These are phyloP conservation scores for Actias luna DNA, from an alignment of 2,888 invertebrate species.

Conservation along the genomic window DNA sequence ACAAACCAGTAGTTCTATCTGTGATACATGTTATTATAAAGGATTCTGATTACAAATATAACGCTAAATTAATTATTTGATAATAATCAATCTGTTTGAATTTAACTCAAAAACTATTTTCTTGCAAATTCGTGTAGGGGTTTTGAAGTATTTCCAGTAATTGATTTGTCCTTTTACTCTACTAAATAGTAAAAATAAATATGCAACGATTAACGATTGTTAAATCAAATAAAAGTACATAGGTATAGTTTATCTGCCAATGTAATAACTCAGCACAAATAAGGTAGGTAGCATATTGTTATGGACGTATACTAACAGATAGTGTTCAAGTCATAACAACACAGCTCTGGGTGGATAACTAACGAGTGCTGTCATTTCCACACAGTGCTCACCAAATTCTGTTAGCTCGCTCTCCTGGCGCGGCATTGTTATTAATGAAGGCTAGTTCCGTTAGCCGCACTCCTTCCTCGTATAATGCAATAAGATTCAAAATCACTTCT, in stretches of 20 bases:
- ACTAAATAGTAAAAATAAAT: no score
- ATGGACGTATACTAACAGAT: conserved; percentile 52
- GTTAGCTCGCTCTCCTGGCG: conserved; percentile 25
- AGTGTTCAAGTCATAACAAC: conserved; percentile 57
- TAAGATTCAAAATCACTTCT: not conserved
- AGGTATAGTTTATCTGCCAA: not conserved
- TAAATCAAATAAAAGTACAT: not conserved
- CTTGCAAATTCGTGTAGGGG: no score
- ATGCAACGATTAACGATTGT: no score
- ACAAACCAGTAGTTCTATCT: no score
- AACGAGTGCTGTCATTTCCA: conserved; percentile 67
- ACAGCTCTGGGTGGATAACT: conserved; percentile 52
- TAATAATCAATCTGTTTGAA: no score
- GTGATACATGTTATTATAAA: no score
- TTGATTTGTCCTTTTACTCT: no score
- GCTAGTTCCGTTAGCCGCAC: not conserved
- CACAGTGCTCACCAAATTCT: conserved; percentile 50
- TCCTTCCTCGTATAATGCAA: not conserved
- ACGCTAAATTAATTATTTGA: no score
- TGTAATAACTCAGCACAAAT: conserved; percentile 25
- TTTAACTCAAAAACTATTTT: no score
- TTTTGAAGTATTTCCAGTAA: no score
- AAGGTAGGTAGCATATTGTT: conserved; percentile 36
- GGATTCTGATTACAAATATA: no score
- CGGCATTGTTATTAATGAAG: conserved; percentile 6